phyloP scores from a whole-genome alignment of 2,113 vertebrate genomes.

The Cardinalis cardinalis region DNA sequence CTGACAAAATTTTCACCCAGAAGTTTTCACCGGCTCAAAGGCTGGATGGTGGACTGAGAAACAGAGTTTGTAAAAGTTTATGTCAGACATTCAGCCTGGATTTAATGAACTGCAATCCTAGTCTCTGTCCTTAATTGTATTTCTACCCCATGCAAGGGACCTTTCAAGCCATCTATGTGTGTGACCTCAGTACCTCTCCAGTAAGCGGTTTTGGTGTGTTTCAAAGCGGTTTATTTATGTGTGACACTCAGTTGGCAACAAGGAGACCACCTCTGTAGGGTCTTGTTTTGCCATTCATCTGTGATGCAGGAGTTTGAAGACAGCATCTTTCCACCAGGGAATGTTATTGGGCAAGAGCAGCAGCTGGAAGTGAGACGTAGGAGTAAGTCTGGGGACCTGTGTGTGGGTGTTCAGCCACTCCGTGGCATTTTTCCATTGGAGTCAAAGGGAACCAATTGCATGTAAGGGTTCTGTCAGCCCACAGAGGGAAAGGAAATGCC shows the following conservation, averaged over 20 bases:
- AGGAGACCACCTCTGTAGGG: not conserved
- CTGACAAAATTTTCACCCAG: not conserved
- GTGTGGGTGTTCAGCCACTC: not conserved
- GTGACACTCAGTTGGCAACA: fast-evolving
- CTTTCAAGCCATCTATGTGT: not conserved
- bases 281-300: not conserved
- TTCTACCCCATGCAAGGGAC: not conserved
- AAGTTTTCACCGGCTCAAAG: not conserved
- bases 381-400: not conserved
- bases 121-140: not conserved
- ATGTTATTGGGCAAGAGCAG: not conserved
- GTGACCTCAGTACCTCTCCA: not conserved
- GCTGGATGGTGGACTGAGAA: not conserved
- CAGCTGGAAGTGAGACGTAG: not conserved
- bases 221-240: not conserved
- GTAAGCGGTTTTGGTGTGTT: not conserved
- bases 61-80: not conserved
- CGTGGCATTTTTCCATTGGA: not conserved
- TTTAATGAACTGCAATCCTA: fast-evolving
- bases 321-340: not conserved
- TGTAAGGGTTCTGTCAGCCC: not conserved
- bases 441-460: not conserved
- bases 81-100: not conserved
- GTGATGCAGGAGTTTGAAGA: not conserved
- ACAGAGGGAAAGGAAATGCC: not conserved